Evolutionary conservation across 2,113 vertebrate species (phyloP), one percentile per base, ranked within the genome.

Genomic region (Platysteira castanea): DNA sequence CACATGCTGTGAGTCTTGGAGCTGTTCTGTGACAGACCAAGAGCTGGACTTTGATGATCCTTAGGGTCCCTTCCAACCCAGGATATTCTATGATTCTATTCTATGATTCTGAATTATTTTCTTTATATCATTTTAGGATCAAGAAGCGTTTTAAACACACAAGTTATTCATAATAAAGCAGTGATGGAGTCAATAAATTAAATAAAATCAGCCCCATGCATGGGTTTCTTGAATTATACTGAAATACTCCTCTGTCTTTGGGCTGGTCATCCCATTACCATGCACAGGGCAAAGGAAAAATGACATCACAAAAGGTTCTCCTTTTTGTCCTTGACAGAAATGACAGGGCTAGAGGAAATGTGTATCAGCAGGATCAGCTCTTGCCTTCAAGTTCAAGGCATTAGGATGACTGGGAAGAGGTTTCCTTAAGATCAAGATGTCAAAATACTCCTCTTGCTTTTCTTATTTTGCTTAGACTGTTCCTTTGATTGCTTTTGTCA

Each of bases 401-500:
- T 22, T 6, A 54, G 27, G n/a, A 85, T 31, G 57, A 89, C n/a
- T 22, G 61, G n/a, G 54, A 86, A 73, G 84, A 93, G 60, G 73
- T 20, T 78, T 90, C 35, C 42, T 21, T 54, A 19, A 84, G 68
- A 96, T 57, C 54, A 91, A 87, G 14, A 85, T 77, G 35, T 39
- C 42, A 91, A 85, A 81, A 63, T 27, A n/a, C 19, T 93, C n/a
- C n/a, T 10, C 41, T 47, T 16, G 42, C 54, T 83, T 71, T 69
- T 60, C 77, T 42, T 42, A 75, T 47, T 78, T 90, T 84, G 35
- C 49, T 68, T 87, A 63, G 47, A 78, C 30, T 37, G 39, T 27
- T 78, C 78, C 46, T 63, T 84, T 92, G 57, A 83, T 76, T 87
- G 50, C 35, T 75, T 95, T 95, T 85, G 23, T 91, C 60, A 87